phyloP scores from a whole-genome alignment of 2,888 invertebrate species.

The Chaitophorus viminalis region DNA sequence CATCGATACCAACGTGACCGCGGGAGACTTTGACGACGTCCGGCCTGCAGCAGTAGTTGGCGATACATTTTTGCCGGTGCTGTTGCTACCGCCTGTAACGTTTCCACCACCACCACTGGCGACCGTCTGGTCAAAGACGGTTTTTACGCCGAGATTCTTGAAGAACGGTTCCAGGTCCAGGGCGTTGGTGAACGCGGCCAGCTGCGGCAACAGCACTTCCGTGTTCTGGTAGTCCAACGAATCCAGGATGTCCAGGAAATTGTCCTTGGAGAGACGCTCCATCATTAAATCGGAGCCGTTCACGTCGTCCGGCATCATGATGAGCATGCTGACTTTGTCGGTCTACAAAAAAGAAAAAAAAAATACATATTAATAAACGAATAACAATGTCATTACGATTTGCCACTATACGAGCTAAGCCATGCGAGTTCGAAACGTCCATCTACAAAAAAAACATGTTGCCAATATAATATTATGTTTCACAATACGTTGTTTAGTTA shows the following conservation, averaged over 20 bases:
- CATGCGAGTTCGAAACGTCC: no score
- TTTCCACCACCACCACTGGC: no score
- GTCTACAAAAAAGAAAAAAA: conserved; percentile 65
- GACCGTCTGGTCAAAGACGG: conserved; percentile 64
- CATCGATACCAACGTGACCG: conserved; percentile 62
- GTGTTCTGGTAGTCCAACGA: conserved; percentile 65
- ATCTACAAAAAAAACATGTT: no score
- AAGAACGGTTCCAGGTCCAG: conserved; percentile 65
- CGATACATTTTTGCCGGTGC: no score
- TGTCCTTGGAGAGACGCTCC: conserved; percentile 62
- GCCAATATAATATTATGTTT: no score
- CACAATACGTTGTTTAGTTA: no score
- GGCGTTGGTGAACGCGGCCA: conserved; percentile 65
- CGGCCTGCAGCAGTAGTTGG: conserved; percentile 47
- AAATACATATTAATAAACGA: no score
- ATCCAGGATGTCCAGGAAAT: conserved; percentile 64
- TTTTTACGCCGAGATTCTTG: conserved; percentile 65
- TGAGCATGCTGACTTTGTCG: conserved; percentile 64
- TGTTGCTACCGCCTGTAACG: neutral
- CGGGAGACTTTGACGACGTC: conserved; percentile 63
- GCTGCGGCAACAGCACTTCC: conserved; percentile 66
- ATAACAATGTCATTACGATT: neutral
- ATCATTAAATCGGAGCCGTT: conserved; percentile 54
- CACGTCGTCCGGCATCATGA: conserved; percentile 65
- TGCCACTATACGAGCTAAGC: no score